A percentile compares a stretch with the other conserved stretches of the same genome.
Conservation (phyloP, 2,797 vertebrate genomes). For the Epinephelus awoara region DNA sequence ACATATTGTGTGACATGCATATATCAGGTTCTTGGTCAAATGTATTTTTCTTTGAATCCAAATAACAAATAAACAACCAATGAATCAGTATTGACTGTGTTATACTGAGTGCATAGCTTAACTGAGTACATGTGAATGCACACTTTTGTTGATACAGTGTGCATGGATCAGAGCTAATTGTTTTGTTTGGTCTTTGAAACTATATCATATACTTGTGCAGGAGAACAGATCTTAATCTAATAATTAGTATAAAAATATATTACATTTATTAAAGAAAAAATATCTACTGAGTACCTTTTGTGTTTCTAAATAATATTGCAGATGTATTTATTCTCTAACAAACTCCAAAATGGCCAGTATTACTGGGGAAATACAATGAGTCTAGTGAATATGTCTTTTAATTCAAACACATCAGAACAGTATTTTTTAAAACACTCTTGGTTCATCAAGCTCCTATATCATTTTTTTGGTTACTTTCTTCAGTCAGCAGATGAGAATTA, state of each 20-base stretch:
- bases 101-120: not conserved
- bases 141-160: not conserved
- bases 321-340: not conserved
- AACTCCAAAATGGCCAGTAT: not conserved
- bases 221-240: not conserved
- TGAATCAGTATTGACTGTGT: not conserved
- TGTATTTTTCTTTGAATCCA: slow-evolving; percentile 39
- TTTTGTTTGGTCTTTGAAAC: not conserved
- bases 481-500: slow-evolving; percentile 68
- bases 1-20: slow-evolving; percentile 16
- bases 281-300: not conserved
- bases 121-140: not conserved
- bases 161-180: not conserved
- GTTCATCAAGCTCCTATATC: slow-evolving; percentile 27
- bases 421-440: not conserved
- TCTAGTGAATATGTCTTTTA: not conserved
- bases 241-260: not conserved
- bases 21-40: slow-evolving; percentile 17
- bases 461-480: slow-evolving; percentile 37
- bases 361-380: too few relatives aligned
- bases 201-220: not conserved
- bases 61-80: slow-evolving; percentile 29
- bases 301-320: not conserved
- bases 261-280: not conserved
- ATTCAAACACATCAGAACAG: slow-evolving; percentile 9